These are phyloP conservation scores for Odontesthes bonariensis DNA, from an alignment of 2,113 vertebrate species.

Conservation along the genomic window DNA sequence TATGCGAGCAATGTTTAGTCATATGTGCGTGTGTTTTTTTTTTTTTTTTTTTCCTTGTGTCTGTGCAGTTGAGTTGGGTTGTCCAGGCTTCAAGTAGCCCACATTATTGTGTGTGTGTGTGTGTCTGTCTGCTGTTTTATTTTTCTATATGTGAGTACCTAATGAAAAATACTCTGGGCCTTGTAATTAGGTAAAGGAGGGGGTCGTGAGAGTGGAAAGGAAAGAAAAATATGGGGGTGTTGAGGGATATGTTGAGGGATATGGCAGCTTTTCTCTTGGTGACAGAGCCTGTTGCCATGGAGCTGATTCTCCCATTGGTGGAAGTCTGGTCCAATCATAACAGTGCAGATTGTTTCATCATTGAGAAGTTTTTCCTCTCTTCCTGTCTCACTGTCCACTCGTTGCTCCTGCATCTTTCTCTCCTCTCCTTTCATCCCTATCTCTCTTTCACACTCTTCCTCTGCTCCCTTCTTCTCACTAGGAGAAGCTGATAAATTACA, in stretches of 20 bases:
- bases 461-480: conserved; percentile 20
- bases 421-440: conserved; percentile 3
- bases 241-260: conserved; percentile 80
- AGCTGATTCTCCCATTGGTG: conserved; percentile 87
- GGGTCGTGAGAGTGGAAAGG: conserved; percentile 61
- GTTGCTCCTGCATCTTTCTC: conserved; percentile 57
- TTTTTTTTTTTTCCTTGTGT: too few relatives aligned
- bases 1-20: conserved; percentile 38
- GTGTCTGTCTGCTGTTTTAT: conserved; percentile 15
- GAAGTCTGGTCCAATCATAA: conserved; percentile 85
- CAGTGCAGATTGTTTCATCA: conserved; percentile 84
- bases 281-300: conserved; percentile 94
- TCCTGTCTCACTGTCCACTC: conserved; percentile 69
- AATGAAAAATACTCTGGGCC: conserved; percentile 63
- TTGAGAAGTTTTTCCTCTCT: conserved; percentile 86
- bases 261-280: conserved; percentile 87
- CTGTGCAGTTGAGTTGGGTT: conserved; percentile 32
- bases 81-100: conserved; percentile 29
- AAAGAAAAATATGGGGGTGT: conserved; percentile 81
- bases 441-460: conserved; percentile 28
- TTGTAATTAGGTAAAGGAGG: conserved; percentile 73
- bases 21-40: conserved; percentile 48
- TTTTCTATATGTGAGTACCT: conserved; percentile 32
- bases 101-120: conserved; percentile 17
- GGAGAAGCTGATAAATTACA: conserved; percentile 70